Evolutionary conservation across 2,797 vertebrate species (phyloP), one percentile per base, ranked within the genome.

Genomic region (Neopelma chrysocephalum): DNA sequence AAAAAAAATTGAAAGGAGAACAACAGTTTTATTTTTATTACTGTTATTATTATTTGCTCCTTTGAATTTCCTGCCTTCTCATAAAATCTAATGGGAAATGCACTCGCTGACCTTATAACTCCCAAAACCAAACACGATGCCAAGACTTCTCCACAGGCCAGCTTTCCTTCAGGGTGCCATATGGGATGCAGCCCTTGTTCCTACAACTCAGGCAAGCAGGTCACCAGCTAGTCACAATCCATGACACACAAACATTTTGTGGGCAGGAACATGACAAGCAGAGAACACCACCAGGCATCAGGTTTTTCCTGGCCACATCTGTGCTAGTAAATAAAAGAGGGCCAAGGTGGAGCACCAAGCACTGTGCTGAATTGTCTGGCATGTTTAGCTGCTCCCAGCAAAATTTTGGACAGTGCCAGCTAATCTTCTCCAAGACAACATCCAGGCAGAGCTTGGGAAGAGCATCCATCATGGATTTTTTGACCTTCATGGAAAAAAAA

Each of bases 31-130:
- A 29, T 61, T 61, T 8, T 83, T 78, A 61, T 60, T n/a, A n/a
- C n/a, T n/a, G n/a, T n/a, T 75, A 58, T 83, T 82, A 71, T 70
- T 89, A 72, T 62, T 90, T 48, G 10, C 38, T 68, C 32, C 51
- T 89, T 91, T 77, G 71, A 71, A 71, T 89, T 96, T 92, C 78
- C 78, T 94, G 81, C 62, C 45, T 87, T 80, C 86, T 94, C 86
- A 82, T 84, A 87, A 94, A 93, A 62, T 23, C 83, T 71, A 45
- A 43, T 32, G 57, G 86, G 70, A 84, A 82, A 57, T 58, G 32
- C 14, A 42, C 66, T 78, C 43, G 2, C 42, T 87, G 92, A 93
- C 89, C 83, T 92, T 12, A 6, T 29, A 89, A 85, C 23, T 92
- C 77, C 51, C 29, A 10, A 57, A 76, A 40, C 38, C 65, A 77